phyloP scores from a whole-genome alignment of 2,113 vertebrate genomes.

The Polypterus senegalus region DNA sequence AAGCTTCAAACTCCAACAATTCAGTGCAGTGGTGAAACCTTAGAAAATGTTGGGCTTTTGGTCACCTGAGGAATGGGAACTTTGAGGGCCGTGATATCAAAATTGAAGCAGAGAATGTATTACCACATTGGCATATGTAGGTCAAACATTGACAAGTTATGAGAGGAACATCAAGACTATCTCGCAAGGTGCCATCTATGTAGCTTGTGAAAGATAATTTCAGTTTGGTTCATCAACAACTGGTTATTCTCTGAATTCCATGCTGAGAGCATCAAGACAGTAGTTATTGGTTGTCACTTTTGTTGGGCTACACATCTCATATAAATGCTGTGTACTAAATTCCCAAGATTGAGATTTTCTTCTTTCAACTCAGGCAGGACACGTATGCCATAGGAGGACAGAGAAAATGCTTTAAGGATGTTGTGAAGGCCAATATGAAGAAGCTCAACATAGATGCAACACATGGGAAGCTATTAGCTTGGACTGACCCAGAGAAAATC shows the following conservation, averaged over 20 bases:
- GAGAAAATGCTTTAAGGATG: too few relatives aligned
- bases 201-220: neutral
- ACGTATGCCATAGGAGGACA: too few relatives aligned
- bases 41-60: neutral
- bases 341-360: neutral
- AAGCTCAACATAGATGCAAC: too few relatives aligned
- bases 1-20: neutral
- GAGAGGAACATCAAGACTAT: neutral
- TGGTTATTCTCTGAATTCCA: neutral
- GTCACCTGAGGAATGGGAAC: neutral
- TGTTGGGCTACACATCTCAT: neutral
- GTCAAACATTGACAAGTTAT: neutral
- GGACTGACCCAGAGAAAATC: too few relatives aligned
- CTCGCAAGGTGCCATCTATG: neutral
- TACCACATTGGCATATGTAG: neutral
- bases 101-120: neutral
- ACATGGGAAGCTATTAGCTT: too few relatives aligned
- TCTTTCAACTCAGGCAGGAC: too few relatives aligned
- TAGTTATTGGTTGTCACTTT: neutral
- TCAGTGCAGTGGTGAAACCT: neutral
- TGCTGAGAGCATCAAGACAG: neutral
- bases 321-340: neutral
- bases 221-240: neutral
- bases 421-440: too few relatives aligned
- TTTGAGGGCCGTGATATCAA: neutral